Base-by-base conservation (phyloP, 2,113 vertebrate genomes). In the Periophthalmus modestus region DNA sequence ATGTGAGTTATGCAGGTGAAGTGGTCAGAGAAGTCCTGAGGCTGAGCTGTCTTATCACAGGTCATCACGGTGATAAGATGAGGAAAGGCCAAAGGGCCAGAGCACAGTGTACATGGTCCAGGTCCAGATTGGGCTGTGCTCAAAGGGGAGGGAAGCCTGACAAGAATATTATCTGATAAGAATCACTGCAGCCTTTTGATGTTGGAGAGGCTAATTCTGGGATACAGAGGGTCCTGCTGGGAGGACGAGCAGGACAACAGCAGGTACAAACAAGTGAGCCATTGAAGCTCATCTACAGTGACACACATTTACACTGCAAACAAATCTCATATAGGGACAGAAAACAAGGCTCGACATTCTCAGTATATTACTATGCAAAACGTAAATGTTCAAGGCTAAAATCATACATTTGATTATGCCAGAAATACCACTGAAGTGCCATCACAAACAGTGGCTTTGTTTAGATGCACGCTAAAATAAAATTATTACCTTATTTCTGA, bases 241-340 rank as follows among this genome's bases (percentile, higher is more conserved):
- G 92, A 34, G 73, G 89, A 93, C 92, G 86, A 93, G 91, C 81
- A 79, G 80, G 90, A 86, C 79, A 68, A 92, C 78, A 82, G 82
- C 93, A 92, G 91, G 93, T 93, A 94, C 92, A 94, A 94, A 93
- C 93, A 94, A 92, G 93, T 83, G n/a, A 79, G 80, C 36, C 77
- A 87, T 88, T 88, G 79, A 90, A 87, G 84, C 88, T 88, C 86
- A 82, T 78, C 84, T 67, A 28, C 28, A 75, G 47, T 73, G 77
- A 68, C 85, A 77, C 75, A 83, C 82, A 82, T 87, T 86, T 80
- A 87, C 84, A 74, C 77, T 81, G 66, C 75, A 72, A 48, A 85
- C 43, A 72, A 73, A 68, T 79, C 76, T 55, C 74, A 76, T 24
- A 65, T 28, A 15, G 14, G 2, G 23, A 57, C 59, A 74, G 58